Base-by-base conservation (phyloP, 2,888 invertebrate genomes). In the Thyatira batis region DNA sequence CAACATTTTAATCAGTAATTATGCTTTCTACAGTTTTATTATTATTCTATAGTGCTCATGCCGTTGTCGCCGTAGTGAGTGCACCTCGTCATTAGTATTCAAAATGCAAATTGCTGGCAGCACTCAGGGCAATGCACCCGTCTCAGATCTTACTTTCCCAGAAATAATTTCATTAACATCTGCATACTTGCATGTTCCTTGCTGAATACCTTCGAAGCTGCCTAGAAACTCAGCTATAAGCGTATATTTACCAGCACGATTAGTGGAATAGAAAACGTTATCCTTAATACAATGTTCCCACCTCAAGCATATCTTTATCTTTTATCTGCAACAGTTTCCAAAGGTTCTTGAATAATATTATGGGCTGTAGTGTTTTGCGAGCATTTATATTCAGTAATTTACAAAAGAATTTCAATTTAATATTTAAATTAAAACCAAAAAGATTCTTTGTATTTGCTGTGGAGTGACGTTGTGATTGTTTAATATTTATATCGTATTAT, bases 111-210 rank as follows among this genome's bases (percentile, higher is more conserved):
- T 90, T 86, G 81, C 80, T 76, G 69, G 71, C 68, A 79, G 80
- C 85, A 81, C 80, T 84, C 74, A 77, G 89, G 83, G 81, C 89
- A 78, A 76, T 83, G 88, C 87, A 82, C 89, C 81, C 88, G 80
- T 81, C 86, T 81, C 85, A 80, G 82, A 85, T 85, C 85, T 85
- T 82, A 84, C 85, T 87, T 89, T 89, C 88, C 79, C 83, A 87
- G 88, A 88, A 89, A 89, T 89, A 87, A 89, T 89, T 89, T 87
- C 85, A 87, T 89, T 88, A 88, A 86, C 86, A 86, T 87, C 86
- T 82, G 82, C 86, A 86, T 86, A 85, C 81, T 78, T 79, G 76
- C 71, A 71, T 75, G 72, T 72, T 78, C 73, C 75, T 72, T 73
- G 80, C 73, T 70, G 73, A 82, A 84, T 82, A 80, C 79, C 81